Evolutionary conservation across 2,797 vertebrate genomes (phyloP).

Genomic region (Oreochromis mossambicus): DNA sequence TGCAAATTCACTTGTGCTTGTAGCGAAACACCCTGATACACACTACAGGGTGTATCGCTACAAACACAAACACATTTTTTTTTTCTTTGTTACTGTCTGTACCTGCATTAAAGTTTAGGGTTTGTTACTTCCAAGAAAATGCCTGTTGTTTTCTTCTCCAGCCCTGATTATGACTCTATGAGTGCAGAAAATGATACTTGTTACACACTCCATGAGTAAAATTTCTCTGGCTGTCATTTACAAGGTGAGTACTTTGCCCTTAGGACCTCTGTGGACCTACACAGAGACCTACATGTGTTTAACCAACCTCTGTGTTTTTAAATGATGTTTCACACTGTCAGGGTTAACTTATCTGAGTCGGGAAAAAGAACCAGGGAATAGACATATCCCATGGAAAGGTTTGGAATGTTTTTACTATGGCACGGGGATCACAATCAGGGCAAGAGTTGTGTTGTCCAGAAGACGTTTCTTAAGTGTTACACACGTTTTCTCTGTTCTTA

Average conservation of each 20-base stretch:
- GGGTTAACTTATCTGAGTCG: constrained; percentile 67
- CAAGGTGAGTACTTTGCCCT: constrained; percentile 53
- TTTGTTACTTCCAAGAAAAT: background rate
- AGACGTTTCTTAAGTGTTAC: background rate
- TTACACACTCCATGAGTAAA: constrained; percentile 2
- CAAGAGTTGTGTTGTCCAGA: background rate
- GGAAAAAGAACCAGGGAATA: constrained; percentile 60
- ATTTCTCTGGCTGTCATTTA: constrained; percentile 53
- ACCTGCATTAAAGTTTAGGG: background rate
- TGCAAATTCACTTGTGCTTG: background rate
- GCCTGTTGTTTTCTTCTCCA: background rate
- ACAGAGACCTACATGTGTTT: constrained; percentile 66
- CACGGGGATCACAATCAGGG: constrained; percentile 29
- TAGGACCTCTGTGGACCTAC: constrained; percentile 45
- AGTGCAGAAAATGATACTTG: background rate
- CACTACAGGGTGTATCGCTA: background rate
- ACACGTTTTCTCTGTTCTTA: background rate
- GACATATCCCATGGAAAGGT: constrained; percentile 53
- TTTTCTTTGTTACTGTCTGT: background rate
- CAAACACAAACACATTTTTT: background rate
- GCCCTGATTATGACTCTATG: background rate
- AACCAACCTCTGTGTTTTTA: constrained; percentile 49
- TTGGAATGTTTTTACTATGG: constrained; percentile 68
- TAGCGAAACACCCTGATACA: background rate
- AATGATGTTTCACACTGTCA: constrained; percentile 71